Conservation (phyloP, 2,888 invertebrate genomes). For the Xylota sylvarum region DNA sequence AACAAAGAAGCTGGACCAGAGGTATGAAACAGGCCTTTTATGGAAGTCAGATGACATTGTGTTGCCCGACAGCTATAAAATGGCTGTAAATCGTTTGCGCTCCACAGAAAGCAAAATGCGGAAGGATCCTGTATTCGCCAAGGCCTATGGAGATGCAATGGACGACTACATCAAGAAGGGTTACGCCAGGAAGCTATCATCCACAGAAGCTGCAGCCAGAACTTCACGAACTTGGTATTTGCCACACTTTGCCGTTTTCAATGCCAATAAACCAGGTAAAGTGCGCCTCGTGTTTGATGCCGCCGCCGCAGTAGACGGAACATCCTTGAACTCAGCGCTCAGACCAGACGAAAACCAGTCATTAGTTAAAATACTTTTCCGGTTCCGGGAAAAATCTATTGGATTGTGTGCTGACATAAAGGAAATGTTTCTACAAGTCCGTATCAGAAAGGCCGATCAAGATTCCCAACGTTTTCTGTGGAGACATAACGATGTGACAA, state of each 20-base stretch:
- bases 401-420: constrained; percentile 80
- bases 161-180: not conserved
- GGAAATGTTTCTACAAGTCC: constrained; percentile 81
- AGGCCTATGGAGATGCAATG: not conserved
- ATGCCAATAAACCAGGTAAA: constrained; percentile 79
- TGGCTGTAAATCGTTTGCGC: not conserved
- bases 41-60: not conserved
- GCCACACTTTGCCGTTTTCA: constrained; percentile 76
- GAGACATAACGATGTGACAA: constrained; percentile 47
- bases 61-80: not conserved
- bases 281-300: constrained; percentile 80
- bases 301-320: constrained; percentile 77
- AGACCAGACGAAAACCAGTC: constrained; percentile 79
- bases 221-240: constrained; percentile 77
- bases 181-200: constrained; percentile 1
- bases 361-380: constrained; percentile 78
- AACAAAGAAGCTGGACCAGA: not conserved
- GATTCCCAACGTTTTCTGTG: constrained; percentile 79
- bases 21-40: not conserved
- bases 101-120: not conserved
- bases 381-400: constrained; percentile 78
- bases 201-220: not conserved
- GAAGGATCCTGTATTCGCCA: not conserved
- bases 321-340: constrained; percentile 79
- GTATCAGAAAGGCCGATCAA: constrained; percentile 78